Evolutionary conservation across 2,888 invertebrate species (phyloP), one percentile per base, ranked within the genome.

Genomic region (Julus scandinavius): DNA sequence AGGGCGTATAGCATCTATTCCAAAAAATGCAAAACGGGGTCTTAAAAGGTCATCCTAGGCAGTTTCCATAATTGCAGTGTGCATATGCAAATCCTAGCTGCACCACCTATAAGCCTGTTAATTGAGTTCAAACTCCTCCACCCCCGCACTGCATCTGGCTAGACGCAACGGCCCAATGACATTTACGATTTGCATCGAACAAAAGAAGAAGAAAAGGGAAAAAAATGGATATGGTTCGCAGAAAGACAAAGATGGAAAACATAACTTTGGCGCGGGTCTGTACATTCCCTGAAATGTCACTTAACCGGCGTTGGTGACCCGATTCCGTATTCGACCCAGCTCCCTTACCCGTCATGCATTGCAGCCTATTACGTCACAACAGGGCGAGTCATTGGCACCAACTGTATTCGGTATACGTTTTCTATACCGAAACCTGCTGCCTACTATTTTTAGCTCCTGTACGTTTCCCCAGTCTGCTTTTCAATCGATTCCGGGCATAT

Each of bases 401-500:
- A 40, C 17, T 45, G 49, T 1, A 85, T 85, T 5, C 20, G 6
- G n/a, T 17, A 63, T n/a, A 17, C 63, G 7, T 7, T 7, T 7
- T 45, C 6, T 45, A 45, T 45, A 3, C 3, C 5, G 63, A 54
- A 72, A 72, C 72, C 72, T 72, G 72, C 72, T 72, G 72, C 72
- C 49, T 85, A 85, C 49, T 85, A 85, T 85, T 45, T 85, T 85
- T 85, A 85, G 85, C 85, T 85, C 15, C 41, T 85, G 85, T 41
- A 41, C 85, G 7, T 85, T 85, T 85, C 85, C 84, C 83, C 49
- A 41, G 85, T 85, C 85, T 85, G 85, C 85, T 85, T 85, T 40
- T 11, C 85, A 85, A 85, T 85, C 85, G 85, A 85, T 85, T 85
- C 85, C 85, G n/a, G 85, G 85, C 85, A 85, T 45, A 85, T 85